Evolutionary conservation across 2,888 invertebrate species (phyloP), one percentile per base, ranked within the genome.

Genomic region (Ceratothoa steindachneri): DNA sequence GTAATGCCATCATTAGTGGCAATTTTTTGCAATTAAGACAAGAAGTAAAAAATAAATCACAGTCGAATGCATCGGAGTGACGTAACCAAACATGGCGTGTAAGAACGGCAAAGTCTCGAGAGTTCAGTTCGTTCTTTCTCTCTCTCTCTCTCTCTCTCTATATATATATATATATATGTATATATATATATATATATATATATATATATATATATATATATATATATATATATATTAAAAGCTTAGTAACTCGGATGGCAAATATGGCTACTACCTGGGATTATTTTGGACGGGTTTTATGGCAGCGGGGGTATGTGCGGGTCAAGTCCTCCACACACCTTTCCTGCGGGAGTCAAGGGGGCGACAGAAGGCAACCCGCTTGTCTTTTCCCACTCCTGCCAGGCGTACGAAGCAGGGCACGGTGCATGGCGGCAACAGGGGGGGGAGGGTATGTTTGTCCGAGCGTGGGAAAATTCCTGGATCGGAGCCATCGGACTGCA

Each of bases 291-390:
- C 22, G 19, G 51, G 22, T n/a, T n/a, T n/a, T n/a, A n/a, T n/a
- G n/a, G 29, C 53, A 65, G 12, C 69, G 69, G 30, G 72, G 24
- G 15, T 24, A 22, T 27, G 27, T 22, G 22, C 27, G 65, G 31
- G 67, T 31, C 27, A 60, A 51, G 65, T 19, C 71, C 65, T 64
- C 65, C 71, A 71, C 66, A 71, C 71, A n/a, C n/a, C n/a, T n/a
- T n/a, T n/a, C n/a, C n/a, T n/a, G n/a, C n/a, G n/a, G n/a, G n/a
- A n/a, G n/a, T n/a, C n/a, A n/a, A n/a, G n/a, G n/a, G n/a, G n/a
- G n/a, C n/a, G n/a, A 67, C 67, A 72, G n/a, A 51, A 15, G 67
- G 55, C 27, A 52, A 30, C 2, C 19, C 67, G 15, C 31, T 0
- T n/a, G n/a, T 19, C n/a, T 28, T 19, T 24, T 22, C 24, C 53